A percentile compares a stretch with the other conserved stretches of the same genome.
Evolutionary conservation across 2,888 invertebrate species (phyloP).

Genomic region (Embidobia sp.): DNA sequence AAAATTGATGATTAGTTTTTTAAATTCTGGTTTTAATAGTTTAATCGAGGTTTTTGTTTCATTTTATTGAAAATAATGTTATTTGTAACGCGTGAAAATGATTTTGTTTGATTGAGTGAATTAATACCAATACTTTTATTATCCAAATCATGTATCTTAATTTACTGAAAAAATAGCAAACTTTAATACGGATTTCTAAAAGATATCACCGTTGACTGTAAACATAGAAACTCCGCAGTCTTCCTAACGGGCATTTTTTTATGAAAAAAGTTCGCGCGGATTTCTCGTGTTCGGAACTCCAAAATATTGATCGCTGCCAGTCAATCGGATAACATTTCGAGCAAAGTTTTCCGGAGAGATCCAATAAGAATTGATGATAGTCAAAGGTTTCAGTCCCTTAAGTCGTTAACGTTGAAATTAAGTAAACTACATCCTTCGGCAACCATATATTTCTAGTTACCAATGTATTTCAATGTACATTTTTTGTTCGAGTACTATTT

Average conservation of each 20-base stretch:
- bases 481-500: not conserved
- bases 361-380: conserved; percentile 14
- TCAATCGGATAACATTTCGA: not conserved
- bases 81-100: no score
- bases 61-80: no score
- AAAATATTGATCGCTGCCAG: conserved; percentile 16
- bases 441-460: conserved; percentile 1
- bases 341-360: not conserved
- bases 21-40: no score
- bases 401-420: not conserved
- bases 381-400: conserved; percentile 6
- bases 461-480: conserved; percentile 4
- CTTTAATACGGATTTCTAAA: no score
- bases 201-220: no score
- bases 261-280: not conserved
- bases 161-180: no score
- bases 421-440: not conserved
- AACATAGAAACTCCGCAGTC: not conserved
- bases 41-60: no score
- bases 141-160: no score
- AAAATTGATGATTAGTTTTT: no score
- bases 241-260: conserved; percentile 8
- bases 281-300: not conserved
- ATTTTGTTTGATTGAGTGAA: no score
- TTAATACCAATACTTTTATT: no score